phyloP scores from a whole-genome alignment of 2,888 invertebrate genomes.

The Cancer borealis region DNA sequence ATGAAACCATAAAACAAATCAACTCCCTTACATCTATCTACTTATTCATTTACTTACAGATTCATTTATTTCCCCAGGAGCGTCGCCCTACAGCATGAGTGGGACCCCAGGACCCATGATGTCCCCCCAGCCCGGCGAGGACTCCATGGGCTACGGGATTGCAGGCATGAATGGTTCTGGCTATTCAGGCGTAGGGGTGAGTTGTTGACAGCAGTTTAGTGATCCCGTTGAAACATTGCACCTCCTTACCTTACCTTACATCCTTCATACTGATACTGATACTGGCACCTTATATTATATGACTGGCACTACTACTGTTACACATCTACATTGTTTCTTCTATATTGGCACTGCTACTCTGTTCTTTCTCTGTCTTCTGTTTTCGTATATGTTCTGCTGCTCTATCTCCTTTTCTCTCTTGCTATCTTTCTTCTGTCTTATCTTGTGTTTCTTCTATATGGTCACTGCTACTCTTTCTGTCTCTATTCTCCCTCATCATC shows the following conservation, averaged over 20 bases:
- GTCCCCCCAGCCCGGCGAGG: slow-evolving; percentile 91
- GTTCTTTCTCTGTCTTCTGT: not conserved
- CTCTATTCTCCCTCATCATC: not conserved
- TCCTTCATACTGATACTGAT: slow-evolving; percentile 13
- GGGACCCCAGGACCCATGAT: slow-evolving; percentile 95
- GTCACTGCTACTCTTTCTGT: not conserved
- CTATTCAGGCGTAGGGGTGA: slow-evolving; percentile 77
- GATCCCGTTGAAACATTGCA: not conserved
- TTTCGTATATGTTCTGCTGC: too few relatives aligned
- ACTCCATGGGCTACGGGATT: slow-evolving; percentile 95
- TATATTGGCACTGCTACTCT: not conserved
- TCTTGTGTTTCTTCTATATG: too few relatives aligned
- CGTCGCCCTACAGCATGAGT: slow-evolving; percentile 93
- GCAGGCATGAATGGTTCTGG: slow-evolving; percentile 87
- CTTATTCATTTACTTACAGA: not conserved
- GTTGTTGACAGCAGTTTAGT: slow-evolving; percentile 43
- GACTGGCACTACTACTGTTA: not conserved
- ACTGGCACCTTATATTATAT: not conserved
- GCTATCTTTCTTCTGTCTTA: slow-evolving; percentile 6
- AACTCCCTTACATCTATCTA: too few relatives aligned
- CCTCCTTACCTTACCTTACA: not conserved
- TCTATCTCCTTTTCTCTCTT: slow-evolving; percentile 16
- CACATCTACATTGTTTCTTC: not conserved
- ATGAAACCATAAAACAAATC: too few relatives aligned
- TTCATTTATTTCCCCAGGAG: slow-evolving; percentile 82